Base-by-base conservation (phyloP, 2,797 vertebrate species). In the Helostoma temminkii region DNA sequence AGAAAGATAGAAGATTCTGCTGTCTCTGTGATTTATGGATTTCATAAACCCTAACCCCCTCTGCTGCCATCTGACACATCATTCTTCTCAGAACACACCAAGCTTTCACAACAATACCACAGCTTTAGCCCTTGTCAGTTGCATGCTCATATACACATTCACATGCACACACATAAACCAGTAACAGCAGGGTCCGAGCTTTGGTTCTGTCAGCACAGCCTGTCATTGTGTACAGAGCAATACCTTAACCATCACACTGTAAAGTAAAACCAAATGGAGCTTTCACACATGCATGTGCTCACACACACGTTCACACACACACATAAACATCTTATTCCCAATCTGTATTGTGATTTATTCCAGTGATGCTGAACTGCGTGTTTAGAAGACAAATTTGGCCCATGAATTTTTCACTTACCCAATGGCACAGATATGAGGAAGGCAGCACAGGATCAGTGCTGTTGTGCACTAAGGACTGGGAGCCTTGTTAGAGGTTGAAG, bases 1-100 rank as follows among this genome's bases (percentile, higher is more conserved):
- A 34, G 74, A 66, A 76, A 86, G 88, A 90, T 73, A 82, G 76
- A 85, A 48, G 69, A 70, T 71, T 81, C 60, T 66, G 81, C 88
- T 93, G 92, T 93, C 91, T 88, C 68, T 58, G 77, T 94, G 94
- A 95, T 93, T 93, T 92, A 94, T 94, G 93, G 88, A 90, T 92
- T 93, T 95, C 93, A 95, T 94, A 94, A 95, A 91, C 81, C 83
- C 91, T 88, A 92, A 91, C 87, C 82, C 80, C 84, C 87, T 80
- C 80, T 68, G 76, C 89, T 91, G 81, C 88, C 88, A 82, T 90
- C 87, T 92, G 92, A 91, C 90, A 88, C 78, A 34, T 91, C 86
- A 89, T 92, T 92, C 87, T 90, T 90, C 84, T 88, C 81, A 56
- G 62, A 79, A 76, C 83, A 84, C 75, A 72, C 69, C 67, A 77